Evolutionary conservation across 37 sponge, comb jelly and placozoan genomes (phyloP).

Genomic region (Corticium candelabrum): DNA sequence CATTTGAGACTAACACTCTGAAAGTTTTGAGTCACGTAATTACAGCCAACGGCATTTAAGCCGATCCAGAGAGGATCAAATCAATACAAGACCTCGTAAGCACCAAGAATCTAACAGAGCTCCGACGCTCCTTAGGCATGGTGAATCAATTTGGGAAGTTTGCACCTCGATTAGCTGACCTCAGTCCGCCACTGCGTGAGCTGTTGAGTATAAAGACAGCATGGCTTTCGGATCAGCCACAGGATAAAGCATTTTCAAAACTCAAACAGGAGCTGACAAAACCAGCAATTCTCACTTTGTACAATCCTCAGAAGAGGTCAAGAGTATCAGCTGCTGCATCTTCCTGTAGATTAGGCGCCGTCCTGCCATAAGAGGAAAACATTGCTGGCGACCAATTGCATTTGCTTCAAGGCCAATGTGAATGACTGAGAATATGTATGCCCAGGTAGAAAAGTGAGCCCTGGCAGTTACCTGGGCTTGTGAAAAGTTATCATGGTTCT

Average conservation of each 20-base stretch:
- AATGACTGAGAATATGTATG: neutral
- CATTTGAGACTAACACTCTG: too few relatives aligned
- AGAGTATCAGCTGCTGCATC: constrained; percentile 11
- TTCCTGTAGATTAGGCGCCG: neutral
- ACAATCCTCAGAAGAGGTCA: neutral
- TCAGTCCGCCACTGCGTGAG: neutral
- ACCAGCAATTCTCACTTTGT: constrained; percentile 3
- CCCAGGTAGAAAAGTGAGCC: too few relatives aligned
- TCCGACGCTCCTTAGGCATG: constrained; percentile 5
- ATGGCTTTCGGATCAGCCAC: constrained; percentile 10
- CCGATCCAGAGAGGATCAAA: neutral
- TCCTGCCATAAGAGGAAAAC: neutral
- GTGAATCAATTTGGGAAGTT: constrained; percentile 14
- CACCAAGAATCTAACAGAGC: constrained; percentile 12
- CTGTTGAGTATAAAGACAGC: constrained; percentile 3
- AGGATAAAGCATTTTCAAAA: constrained; percentile 5
- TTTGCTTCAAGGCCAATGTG: neutral
- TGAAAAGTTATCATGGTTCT: too few relatives aligned
- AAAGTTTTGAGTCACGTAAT: too few relatives aligned
- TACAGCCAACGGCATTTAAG: too few relatives aligned
- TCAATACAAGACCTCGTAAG: too few relatives aligned
- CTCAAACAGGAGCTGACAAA: constrained; percentile 12
- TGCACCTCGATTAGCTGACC: neutral
- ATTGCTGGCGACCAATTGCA: constrained; percentile 1
- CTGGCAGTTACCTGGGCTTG: too few relatives aligned